Base-by-base conservation (phyloP, 2,797 vertebrate genomes). In the Morus bassanus region DNA sequence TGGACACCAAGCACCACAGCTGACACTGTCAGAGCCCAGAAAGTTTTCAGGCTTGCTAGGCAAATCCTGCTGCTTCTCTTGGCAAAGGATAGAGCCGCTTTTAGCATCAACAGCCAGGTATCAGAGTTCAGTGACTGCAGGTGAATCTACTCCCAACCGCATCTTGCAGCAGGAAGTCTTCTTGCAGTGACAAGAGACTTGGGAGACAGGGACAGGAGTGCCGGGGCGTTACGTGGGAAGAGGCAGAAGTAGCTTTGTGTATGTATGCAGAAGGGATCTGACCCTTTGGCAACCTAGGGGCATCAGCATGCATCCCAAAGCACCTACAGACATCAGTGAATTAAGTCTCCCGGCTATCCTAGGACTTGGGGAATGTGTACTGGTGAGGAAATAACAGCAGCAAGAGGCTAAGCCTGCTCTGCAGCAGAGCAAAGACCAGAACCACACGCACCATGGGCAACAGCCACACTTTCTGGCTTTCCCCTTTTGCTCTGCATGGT, bases 281-380 rank as follows among this genome's bases (percentile, higher is more conserved):
- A 39, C 33, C 69, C 69, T 60, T 11, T 9, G 33, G 53, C 33
- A 30, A 5, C 33, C 2, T 0, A 2, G 10, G 30, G 68, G 16
- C 4, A 30, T 23, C 46, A 10, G 7, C 1, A 3, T 5, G 16
- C 35, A 8, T 4, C 63, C 57, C 63, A 15, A 43, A 91, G 35
- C 43, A 15, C 48, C 37, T 8, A 4, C 0, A 6, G 48, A 17
- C 8, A 18, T 18, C 43, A 2, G 12, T 1, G 37, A 69, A 25
- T 25, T 2, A 21, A 25, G 28, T 6, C 61, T 33, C 31, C 4
- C 0, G 14, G 56, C 35, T 22, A 3, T 3, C 6, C 5, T 1
- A 9, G 72, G 41, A 21, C 24, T 17, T 14, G 30, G 60, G 67
- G 76, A 65, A 57, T 0, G 31, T 0, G 11, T 23, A 3, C 33